Evolutionary conservation across 2,888 invertebrate species (phyloP), one percentile per base, ranked within the genome.

Genomic region (Lasioglossum leucozonium): DNA sequence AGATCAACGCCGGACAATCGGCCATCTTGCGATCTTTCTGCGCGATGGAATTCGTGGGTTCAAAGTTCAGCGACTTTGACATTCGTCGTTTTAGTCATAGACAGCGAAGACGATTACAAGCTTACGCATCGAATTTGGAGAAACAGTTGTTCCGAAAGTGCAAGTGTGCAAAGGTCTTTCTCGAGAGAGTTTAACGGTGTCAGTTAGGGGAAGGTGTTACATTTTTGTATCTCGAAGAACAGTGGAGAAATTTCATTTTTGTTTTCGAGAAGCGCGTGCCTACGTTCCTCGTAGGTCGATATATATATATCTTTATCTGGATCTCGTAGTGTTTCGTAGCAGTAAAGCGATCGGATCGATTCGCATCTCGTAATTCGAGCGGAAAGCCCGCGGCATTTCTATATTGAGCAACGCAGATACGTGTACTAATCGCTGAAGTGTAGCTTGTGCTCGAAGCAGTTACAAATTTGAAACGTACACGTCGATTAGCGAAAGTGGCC

Each of bases 381-480:
- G 55, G 67, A 37, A 69, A 72, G 65, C 37, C 40, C 77, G 58
- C 72, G 58, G 69, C 16, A 42, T 72, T 58, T 76, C 51, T 84
- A 72, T 77, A 76, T 85, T 78, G 85, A 86, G 85, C 85, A 86
- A 86, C 74, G 80, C 77, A 81, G 71, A 79, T 67, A 79, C 77
- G 75, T 81, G 72, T 81, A 77, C 79, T 87, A 78, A 47, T 76
- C 77, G 67, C 72, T 75, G 78, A 65, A 44, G 72, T 55, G 67
- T 74, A 76, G 82, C 79, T 86, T 82, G 87, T 86, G 86, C 77
- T 87, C 82, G 74, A 72, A 86, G 86, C 82, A 77, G 44, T 77
- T 78, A 82, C 74, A 82, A 55, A 72, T 30, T 69, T 74, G 89
- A 87, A 89, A 89, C 89, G 89, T 89, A 89, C 89, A 89, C 89